These are phyloP conservation scores for Poecilia velifera DNA, from an alignment of 2,797 vertebrate genomes.

Conservation along the genomic window DNA sequence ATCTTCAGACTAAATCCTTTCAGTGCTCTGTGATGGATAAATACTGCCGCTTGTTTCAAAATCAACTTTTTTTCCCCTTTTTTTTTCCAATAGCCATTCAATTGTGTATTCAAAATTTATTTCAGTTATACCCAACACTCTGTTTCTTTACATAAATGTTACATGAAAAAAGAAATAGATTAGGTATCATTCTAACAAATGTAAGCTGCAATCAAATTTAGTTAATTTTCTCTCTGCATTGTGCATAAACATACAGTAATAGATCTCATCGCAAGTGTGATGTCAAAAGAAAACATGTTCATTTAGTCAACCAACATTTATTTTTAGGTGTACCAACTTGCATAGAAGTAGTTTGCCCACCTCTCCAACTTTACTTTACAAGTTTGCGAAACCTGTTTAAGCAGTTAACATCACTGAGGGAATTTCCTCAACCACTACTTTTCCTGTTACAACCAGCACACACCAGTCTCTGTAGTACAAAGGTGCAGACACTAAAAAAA, in stretches of 20 bases:
- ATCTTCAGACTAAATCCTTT: conserved; percentile 16
- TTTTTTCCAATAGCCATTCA: background rate
- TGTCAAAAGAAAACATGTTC: conserved; percentile 6
- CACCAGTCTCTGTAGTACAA: background rate
- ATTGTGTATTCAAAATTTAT: conserved; percentile 11
- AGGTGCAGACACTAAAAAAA: background rate
- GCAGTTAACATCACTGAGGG: background rate
- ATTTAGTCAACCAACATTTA: background rate
- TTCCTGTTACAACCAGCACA: background rate
- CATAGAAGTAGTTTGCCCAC: background rate
- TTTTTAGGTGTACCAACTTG: background rate
- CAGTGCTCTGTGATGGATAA: conserved; percentile 11
- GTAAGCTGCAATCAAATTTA: background rate
- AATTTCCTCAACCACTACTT: background rate
- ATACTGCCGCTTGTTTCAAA: background rate
- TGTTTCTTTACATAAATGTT: background rate
- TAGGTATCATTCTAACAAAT: background rate
- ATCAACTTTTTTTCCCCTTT: background rate
- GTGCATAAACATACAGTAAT: conserved; percentile 8
- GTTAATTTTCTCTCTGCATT: background rate
- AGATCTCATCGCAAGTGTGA: background rate
- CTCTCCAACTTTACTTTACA: background rate
- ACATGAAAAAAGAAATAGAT: background rate
- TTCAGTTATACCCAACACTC: background rate
- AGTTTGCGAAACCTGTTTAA: background rate